These are phyloP conservation scores for Alexandromys oeconomus DNA, from an alignment of 2,797 vertebrate species.

Conservation along the genomic window DNA sequence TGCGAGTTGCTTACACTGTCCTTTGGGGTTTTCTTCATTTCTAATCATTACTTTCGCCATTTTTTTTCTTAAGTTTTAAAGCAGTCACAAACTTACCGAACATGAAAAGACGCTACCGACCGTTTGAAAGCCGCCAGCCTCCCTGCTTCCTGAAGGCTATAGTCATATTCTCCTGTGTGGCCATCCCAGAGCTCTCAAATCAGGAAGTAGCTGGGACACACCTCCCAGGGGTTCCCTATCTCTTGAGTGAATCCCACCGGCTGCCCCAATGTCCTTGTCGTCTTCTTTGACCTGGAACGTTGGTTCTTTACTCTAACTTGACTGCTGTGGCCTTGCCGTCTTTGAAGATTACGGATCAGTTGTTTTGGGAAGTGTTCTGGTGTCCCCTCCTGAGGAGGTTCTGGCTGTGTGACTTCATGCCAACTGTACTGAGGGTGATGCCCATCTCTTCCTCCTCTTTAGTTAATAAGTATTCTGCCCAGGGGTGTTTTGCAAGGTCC, in stretches of 20 bases:
- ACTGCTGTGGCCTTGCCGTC: neutral
- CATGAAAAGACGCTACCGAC: neutral
- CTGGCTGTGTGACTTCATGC: neutral
- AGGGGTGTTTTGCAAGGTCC: neutral
- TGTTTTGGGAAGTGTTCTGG: neutral
- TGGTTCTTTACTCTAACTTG: neutral
- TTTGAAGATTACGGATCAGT: neutral
- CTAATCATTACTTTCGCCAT: neutral
- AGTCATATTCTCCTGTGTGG: neutral
- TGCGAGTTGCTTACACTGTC: neutral
- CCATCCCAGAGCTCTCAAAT: neutral
- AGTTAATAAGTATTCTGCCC: neutral
- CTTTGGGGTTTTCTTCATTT: neutral
- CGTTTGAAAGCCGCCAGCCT: neutral
- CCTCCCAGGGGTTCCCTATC: neutral
- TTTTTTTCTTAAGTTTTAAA: neutral
- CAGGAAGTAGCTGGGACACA: fast-evolving
- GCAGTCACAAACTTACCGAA: neutral
- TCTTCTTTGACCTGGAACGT: neutral
- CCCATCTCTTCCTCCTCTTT: neutral
- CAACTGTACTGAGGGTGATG: neutral
- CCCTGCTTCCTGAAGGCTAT: fast-evolving
- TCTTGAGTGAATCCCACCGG: neutral
- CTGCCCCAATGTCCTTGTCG: neutral
- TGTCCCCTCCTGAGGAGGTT: neutral